A percentile compares a stretch with the other conserved stretches of the same genome.
Evolutionary conservation across 2,113 vertebrate genomes (phyloP).

Genomic region (Phasianus colchicus): DNA sequence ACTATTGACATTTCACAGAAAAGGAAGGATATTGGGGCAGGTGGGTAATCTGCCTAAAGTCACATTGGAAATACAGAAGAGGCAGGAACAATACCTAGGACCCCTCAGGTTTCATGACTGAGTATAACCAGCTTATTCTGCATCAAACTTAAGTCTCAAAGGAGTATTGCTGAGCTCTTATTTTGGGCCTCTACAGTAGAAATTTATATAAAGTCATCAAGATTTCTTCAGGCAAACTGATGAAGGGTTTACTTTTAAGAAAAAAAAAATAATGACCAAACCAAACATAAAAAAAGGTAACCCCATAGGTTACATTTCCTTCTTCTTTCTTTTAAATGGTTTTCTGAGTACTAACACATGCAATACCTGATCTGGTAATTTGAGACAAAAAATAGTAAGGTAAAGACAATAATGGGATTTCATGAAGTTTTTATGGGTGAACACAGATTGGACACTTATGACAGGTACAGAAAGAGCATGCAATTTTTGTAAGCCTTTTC

Average conservation of each 20-base stretch:
- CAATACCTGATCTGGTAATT: background rate
- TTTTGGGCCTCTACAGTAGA: background rate
- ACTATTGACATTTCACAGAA: background rate
- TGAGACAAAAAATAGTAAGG: background rate
- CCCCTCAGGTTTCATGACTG: background rate
- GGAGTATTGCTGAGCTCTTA: background rate
- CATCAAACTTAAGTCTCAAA: background rate
- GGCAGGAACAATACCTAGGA: background rate
- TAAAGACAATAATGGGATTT: background rate
- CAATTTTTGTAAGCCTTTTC: background rate
- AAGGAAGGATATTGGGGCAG: background rate
- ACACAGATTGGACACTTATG: background rate
- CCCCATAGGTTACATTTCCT: background rate
- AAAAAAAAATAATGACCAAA: background rate
- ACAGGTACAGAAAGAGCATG: background rate
- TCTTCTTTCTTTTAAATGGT: background rate
- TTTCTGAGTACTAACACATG: background rate
- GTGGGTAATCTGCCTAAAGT: background rate
- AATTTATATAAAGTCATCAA: background rate
- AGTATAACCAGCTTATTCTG: background rate
- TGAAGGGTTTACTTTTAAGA: background rate
- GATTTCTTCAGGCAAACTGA: background rate
- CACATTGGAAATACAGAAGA: background rate
- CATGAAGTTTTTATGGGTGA: background rate
- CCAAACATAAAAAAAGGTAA: background rate